These are phyloP conservation scores for Scolopax rusticola DNA, from an alignment of 2,797 vertebrate genomes.

Conservation along the genomic window DNA sequence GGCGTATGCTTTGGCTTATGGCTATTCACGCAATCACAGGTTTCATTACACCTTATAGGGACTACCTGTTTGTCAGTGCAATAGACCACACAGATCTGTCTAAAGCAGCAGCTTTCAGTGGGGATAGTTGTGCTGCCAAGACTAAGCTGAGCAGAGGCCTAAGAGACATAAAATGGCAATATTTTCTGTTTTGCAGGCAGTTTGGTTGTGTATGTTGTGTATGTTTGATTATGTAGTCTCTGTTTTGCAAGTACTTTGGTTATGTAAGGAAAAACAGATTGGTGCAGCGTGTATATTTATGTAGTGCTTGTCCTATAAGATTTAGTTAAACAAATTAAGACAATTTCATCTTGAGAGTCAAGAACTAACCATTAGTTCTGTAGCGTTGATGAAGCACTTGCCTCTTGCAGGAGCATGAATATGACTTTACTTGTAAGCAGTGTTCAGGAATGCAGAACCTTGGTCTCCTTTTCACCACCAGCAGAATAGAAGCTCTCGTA, in stretches of 20 bases:
- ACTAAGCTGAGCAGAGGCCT: not conserved
- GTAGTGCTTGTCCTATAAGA: not conserved
- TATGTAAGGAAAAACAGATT: not conserved
- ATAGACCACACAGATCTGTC: not conserved
- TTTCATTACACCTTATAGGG: not conserved
- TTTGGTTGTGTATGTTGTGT: not conserved
- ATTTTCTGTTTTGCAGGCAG: not conserved
- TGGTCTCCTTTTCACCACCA: not conserved
- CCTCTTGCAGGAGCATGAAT: not conserved
- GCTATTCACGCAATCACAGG: accelerated
- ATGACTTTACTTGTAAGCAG: not conserved
- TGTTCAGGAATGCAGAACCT: not conserved
- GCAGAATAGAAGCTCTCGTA: not conserved
- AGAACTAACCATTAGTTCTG: not conserved
- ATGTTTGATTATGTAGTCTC: not conserved
- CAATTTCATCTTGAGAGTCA: not conserved
- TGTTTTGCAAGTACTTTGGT: not conserved
- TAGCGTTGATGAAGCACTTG: not conserved
- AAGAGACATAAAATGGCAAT: accelerated
- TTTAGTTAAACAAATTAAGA: not conserved
- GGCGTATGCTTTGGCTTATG: not conserved
- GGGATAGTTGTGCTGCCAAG: not conserved
- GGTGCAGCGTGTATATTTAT: accelerated
- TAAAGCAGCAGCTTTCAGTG: not conserved
- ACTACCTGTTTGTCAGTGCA: not conserved